Evolutionary conservation across 1,140 invertebrate genomes (phyloP).

Genomic region (Vollenhovia emeryi): DNA sequence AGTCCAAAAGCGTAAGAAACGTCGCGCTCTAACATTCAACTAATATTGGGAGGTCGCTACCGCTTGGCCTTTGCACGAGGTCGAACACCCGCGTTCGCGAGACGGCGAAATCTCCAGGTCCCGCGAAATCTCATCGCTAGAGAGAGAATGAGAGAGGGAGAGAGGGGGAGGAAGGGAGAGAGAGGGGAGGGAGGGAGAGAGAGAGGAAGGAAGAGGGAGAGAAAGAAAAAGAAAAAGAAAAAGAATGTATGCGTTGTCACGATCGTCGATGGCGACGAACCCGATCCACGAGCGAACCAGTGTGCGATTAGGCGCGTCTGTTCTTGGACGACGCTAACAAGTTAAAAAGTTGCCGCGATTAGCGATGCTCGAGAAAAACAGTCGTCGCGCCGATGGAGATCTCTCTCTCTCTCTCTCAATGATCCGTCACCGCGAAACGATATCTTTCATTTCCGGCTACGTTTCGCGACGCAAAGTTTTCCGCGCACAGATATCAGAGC

Average conservation of each 20-base stretch:
- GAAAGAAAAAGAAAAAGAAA: neutral
- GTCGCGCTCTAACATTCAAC: neutral
- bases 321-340: neutral
- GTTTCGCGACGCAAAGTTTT: neutral
- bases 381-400: neutral
- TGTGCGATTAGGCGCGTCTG: neutral
- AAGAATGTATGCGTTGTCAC: neutral
- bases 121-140: no score
- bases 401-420: neutral
- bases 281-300: neutral
- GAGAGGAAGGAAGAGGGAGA: no score
- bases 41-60: neutral
- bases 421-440: neutral
- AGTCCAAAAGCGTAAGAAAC: neutral
- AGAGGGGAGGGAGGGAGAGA: neutral
- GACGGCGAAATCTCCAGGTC: conserved; percentile 68
- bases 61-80: conserved; percentile 60
- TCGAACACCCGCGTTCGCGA: conserved; percentile 71
- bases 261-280: neutral
- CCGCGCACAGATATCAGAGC: neutral
- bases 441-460: neutral
- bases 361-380: neutral
- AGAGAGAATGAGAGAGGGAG: neutral
- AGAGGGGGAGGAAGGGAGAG: neutral
- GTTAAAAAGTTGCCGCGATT: neutral